phyloP scores from a whole-genome alignment of 1,140 invertebrate species.

The Diorhabda sublineata region DNA sequence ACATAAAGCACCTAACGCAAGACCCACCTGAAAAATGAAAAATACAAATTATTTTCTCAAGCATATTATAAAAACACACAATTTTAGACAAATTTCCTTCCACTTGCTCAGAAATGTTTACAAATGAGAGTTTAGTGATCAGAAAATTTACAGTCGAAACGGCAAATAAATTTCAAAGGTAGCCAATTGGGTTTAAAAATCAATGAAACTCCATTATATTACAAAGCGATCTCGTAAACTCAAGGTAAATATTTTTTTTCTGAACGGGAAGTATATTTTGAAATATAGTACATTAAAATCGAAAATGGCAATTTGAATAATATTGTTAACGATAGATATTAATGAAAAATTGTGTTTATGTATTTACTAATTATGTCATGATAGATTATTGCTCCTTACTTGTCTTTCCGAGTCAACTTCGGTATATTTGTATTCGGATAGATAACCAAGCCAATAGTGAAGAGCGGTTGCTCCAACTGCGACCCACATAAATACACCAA shows the following conservation, averaged over 20 bases:
- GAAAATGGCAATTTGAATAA: not conserved
- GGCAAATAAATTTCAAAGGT: not conserved
- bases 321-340: not conserved
- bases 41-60: slow-evolving; percentile 1
- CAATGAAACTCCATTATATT: not conserved
- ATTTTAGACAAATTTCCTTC: not conserved
- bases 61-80: not conserved
- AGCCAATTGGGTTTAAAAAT: not conserved
- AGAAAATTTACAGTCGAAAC: not conserved
- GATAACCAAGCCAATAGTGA: slow-evolving; percentile 83
- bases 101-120: not conserved
- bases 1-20: slow-evolving; percentile 73
- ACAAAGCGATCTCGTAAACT: not conserved
- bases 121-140: too few species aligned
- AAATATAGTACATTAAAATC: not conserved
- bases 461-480: slow-evolving; percentile 77
- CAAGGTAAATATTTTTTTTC: too few species aligned
- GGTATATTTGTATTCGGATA: slow-evolving; percentile 67
- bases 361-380: not conserved
- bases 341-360: not conserved
- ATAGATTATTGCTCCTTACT: slow-evolving; percentile 48
- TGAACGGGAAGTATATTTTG: not conserved
- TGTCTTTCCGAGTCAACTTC: slow-evolving; percentile 65
- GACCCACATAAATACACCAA: slow-evolving; percentile 76
- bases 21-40: slow-evolving; percentile 57